Base-by-base conservation (phyloP, 2,113 vertebrate genomes). In the Amphiprion ocellaris region DNA sequence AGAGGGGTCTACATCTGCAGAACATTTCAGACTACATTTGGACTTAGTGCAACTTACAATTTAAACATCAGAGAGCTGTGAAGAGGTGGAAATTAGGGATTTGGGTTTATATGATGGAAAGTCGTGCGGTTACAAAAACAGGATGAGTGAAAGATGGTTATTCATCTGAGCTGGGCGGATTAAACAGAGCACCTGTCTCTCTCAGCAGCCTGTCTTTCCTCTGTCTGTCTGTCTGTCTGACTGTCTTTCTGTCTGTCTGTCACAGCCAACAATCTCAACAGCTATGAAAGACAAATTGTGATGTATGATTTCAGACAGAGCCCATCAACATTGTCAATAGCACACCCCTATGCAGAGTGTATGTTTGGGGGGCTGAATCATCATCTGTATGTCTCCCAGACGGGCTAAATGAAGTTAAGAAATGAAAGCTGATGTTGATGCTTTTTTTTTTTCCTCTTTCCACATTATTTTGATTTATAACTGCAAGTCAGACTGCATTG, bases 391-490 rank as follows among this genome's bases (percentile, higher is more conserved):
- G 50, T 82, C 74, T 79, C 65, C 59, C 67, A 73, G 69, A 86
- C 63, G 54, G 79, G 62, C 71, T 85, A 85, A 91, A 91, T 89
- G 56, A 77, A 89, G 86, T 88, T 86, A 78, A 91, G 69, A 86
- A 87, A 89, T 76, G 65, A 73, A 67, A 59, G 68, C 73, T 89
- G 84, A 85, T 87, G 84, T 84, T 77, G 68, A 50, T 82, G 65
- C 59, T 58, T 47, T 62, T 11, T 61, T 62, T 71, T 26, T 26
- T 26, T 26, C 26, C 70, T 44, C 70, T 89, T 87, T 85, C 73
- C 77, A 85, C 87, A 83, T 90, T 89, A 83, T 89, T 93, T 92
- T 94, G 93, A 94, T 95, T 93, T 93, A 94, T 92, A 90, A 85
- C 89, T 62, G 82, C 55, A 28, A 89, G 86, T 89, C 91, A 83